Evolutionary conservation across 2,888 invertebrate genomes (phyloP).

Genomic region (Aphodius granarius): DNA sequence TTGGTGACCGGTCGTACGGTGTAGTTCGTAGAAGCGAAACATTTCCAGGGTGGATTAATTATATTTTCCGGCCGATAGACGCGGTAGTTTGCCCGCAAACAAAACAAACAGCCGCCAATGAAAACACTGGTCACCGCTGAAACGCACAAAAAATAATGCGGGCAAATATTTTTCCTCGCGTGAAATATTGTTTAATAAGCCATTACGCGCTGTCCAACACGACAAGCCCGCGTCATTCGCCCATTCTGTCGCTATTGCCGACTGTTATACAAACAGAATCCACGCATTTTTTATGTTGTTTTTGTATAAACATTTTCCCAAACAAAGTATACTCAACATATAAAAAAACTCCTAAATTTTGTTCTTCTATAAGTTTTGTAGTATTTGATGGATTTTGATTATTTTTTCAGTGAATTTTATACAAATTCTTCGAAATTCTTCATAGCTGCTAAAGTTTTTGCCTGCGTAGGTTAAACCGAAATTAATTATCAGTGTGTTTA

Average conservation of each 20-base stretch:
- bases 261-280: background rate
- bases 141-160: background rate
- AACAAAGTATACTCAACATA: too few species aligned
- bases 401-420: too few species aligned
- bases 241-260: background rate
- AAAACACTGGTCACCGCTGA: background rate
- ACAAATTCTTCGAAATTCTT: too few species aligned
- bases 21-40: background rate
- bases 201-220: background rate
- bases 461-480: too few species aligned
- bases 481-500: too few species aligned
- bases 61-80: background rate
- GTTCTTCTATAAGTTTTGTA: too few species aligned
- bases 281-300: background rate
- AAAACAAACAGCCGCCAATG: background rate
- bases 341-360: too few species aligned
- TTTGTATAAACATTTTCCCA: background rate
- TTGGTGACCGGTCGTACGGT: background rate
- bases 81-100: background rate
- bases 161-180: constrained; percentile 8
- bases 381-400: too few species aligned
- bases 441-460: too few species aligned
- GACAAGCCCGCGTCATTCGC: background rate
- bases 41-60: background rate
- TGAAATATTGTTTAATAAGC: constrained; percentile 14